A percentile compares a stretch with the other conserved stretches of the same genome.
These are phyloP conservation scores for Chondrosia reniformis DNA, from an alignment of 37 sponge, comb jelly and placozoan species.

Conservation along the genomic window DNA sequence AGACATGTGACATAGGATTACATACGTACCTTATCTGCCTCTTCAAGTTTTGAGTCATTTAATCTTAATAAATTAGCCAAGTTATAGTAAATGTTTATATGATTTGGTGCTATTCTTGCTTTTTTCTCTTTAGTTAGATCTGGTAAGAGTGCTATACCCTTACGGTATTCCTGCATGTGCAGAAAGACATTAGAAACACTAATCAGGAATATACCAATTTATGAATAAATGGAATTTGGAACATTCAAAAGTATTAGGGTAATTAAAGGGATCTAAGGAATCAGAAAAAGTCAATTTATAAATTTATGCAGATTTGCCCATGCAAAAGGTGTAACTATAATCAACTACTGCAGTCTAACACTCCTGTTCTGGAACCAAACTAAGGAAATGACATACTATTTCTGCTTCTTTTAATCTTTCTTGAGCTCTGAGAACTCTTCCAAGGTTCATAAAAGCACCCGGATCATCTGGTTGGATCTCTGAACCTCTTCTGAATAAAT, in stretches of 20 bases:
- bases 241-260: not conserved
- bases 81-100: conserved; percentile 86
- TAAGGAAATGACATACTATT: too few relatives aligned
- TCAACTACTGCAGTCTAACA: not conserved
- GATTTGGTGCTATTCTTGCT: conserved; percentile 69
- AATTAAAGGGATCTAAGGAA: not conserved
- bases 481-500: conserved; percentile 54
- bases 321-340: too few relatives aligned
- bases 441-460: conserved; percentile 78
- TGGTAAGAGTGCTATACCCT: conserved; percentile 72
- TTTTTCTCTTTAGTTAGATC: conserved; percentile 50
- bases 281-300: too few relatives aligned
- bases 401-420: conserved; percentile 59
- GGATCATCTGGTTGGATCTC: conserved; percentile 79
- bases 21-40: conserved; percentile 44
- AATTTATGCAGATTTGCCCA: too few relatives aligned
- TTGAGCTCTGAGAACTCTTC: conserved; percentile 62
- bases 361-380: too few relatives aligned
- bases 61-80: conserved; percentile 71
- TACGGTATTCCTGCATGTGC: conserved; percentile 49
- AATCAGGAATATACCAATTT: too few relatives aligned
- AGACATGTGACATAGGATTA: not conserved
- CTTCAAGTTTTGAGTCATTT: conserved; percentile 46
- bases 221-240: not conserved
- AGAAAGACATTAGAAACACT: too few relatives aligned